These are phyloP conservation scores for Lepisosteus oculatus DNA, from an alignment of 2,113 vertebrate species.

Conservation along the genomic window DNA sequence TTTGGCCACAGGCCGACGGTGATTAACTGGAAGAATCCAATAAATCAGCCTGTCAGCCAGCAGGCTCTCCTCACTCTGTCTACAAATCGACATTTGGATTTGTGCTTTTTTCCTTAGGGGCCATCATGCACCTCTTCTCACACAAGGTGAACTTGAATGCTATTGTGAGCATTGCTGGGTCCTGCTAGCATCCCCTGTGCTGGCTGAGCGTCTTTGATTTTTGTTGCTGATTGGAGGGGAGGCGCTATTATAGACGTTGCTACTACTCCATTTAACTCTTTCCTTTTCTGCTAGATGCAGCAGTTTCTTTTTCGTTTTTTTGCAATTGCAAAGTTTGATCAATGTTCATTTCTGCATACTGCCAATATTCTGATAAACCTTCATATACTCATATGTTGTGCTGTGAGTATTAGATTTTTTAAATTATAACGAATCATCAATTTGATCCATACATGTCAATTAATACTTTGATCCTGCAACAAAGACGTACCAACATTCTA, in stretches of 20 bases:
- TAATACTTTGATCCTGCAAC: no score
- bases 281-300: neutral
- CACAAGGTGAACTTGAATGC: constrained; percentile 63
- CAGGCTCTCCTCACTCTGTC: constrained; percentile 74
- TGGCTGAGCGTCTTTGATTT: constrained; percentile 44
- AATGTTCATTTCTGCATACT: no score
- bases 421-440: no score
- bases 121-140: constrained; percentile 41
- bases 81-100: constrained; percentile 86
- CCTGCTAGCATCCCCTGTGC: constrained; percentile 32
- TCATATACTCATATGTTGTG: no score
- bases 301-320: neutral
- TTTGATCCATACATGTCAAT: no score
- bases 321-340: no score
- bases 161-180: constrained; percentile 33
- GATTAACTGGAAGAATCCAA: constrained; percentile 95
- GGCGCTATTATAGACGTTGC: neutral
- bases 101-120: constrained; percentile 45
- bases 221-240: constrained; percentile 6
- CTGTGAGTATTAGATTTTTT: no score
- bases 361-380: no score
- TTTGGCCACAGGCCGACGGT: constrained; percentile 82
- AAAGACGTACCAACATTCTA: no score
- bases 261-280: constrained; percentile 3
- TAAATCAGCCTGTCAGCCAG: constrained; percentile 94